Evolutionary conservation across 64 coral and sea anemone species (phyloP).

Genomic region (Pocillopora damicornis): DNA sequence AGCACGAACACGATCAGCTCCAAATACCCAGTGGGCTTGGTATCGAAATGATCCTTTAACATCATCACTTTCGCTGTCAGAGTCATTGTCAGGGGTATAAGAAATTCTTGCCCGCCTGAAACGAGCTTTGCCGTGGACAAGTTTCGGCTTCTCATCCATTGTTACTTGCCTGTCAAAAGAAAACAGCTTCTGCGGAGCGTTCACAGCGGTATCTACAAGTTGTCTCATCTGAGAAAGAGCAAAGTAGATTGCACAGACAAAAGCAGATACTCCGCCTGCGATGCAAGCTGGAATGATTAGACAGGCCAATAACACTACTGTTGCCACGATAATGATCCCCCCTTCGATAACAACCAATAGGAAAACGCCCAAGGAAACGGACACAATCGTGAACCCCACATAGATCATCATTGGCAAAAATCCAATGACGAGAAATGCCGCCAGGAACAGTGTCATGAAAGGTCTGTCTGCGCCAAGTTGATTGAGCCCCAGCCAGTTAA

Average conservation of each 20-base stretch:
- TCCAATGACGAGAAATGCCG: background rate
- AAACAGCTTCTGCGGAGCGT: background rate
- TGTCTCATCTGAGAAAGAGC: background rate
- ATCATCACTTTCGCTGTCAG: background rate
- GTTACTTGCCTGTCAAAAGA: background rate
- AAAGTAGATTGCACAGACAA: background rate
- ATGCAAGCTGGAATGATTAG: slow-evolving; percentile 15
- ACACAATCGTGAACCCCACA: background rate
- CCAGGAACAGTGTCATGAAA: background rate
- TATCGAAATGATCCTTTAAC: background rate
- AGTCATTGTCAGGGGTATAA: background rate
- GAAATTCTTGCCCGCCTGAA: background rate
- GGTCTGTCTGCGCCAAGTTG: background rate
- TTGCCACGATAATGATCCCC: slow-evolving; percentile 18
- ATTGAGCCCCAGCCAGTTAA: background rate
- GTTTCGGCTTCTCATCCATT: background rate
- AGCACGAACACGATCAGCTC: too few species aligned
- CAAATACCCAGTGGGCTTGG: too few species aligned
- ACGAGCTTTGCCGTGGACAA: background rate
- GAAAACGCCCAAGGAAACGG: background rate
- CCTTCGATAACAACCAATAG: background rate
- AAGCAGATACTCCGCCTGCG: background rate
- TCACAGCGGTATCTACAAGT: background rate
- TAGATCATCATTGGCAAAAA: slow-evolving; percentile 9
- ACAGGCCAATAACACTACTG: background rate